phyloP scores from a whole-genome alignment of 2,888 invertebrate genomes.

The Piscicola geometra region DNA sequence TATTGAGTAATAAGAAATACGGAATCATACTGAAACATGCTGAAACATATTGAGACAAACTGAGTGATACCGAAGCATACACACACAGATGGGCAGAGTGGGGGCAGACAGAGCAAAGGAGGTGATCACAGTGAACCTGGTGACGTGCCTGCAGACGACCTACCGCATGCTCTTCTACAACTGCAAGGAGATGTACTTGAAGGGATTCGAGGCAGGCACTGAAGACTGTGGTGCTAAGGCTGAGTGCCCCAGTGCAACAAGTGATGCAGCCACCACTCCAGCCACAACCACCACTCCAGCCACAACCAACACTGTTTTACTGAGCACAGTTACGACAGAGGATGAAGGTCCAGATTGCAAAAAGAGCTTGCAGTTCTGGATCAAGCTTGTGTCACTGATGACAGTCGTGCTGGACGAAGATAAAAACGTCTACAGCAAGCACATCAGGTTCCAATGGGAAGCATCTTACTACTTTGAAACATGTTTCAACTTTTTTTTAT shows the following conservation, averaged over 20 bases:
- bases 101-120: constrained; percentile 85
- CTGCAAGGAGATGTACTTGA: constrained; percentile 88
- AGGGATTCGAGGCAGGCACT: constrained; percentile 49
- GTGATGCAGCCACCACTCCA: not conserved
- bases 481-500: not conserved
- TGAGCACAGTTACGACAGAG: not conserved
- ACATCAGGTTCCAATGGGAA: not conserved
- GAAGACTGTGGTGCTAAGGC: not conserved
- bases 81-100: not conserved
- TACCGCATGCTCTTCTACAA: constrained; percentile 99
- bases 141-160: constrained; percentile 94
- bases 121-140: constrained; percentile 98
- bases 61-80: too few species aligned
- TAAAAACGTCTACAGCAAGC: constrained; percentile 92
- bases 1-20: too few species aligned
- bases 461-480: not conserved
- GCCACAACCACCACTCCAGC: not conserved
- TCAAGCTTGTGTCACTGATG: constrained; percentile 89
- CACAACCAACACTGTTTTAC: not conserved
- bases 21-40: too few species aligned
- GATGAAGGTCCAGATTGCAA: constrained; percentile 66
- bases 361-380: constrained; percentile 92
- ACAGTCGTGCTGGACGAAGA: constrained; percentile 98
- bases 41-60: too few species aligned
- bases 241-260: not conserved